phyloP scores from a whole-genome alignment of 1,140 invertebrate genomes.

The Lepidurus couesii region DNA sequence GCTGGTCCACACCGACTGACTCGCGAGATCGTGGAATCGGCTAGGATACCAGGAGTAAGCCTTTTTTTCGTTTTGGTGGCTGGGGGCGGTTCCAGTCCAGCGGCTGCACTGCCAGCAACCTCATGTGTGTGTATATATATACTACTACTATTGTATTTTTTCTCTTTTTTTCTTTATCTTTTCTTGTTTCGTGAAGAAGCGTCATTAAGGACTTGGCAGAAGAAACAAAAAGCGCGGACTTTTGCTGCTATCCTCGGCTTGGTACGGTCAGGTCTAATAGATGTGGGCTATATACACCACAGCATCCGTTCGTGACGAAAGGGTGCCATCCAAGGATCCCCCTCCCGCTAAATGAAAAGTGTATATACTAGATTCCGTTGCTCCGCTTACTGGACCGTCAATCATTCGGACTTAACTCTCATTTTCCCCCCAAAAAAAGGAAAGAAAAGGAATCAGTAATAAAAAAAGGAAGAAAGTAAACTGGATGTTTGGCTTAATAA shows the following conservation, averaged over 20 bases:
- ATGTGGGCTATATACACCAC: constrained; percentile 3
- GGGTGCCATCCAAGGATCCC: constrained; percentile 1
- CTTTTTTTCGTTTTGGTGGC: neutral
- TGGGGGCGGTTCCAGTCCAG: constrained; percentile 7
- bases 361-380: neutral
- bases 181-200: neutral
- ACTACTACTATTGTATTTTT: neutral
- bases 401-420: neutral
- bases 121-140: constrained; percentile 1
- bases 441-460: neutral
- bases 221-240: neutral
- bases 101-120: neutral
- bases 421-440: neutral
- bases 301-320: constrained; percentile 17
- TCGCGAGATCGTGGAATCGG: constrained; percentile 3
- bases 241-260: constrained; percentile 1
- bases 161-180: neutral
- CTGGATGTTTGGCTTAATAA: neutral
- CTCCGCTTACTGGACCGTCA: neutral
- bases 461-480: neutral
- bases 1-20: constrained; percentile 12
- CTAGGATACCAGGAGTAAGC: constrained; percentile 16
- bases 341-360: neutral
- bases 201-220: constrained; percentile 14
- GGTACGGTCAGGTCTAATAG: constrained; percentile 12